Evolutionary conservation across 1,140 invertebrate species (phyloP).

Genomic region (Saccostrea echinata): DNA sequence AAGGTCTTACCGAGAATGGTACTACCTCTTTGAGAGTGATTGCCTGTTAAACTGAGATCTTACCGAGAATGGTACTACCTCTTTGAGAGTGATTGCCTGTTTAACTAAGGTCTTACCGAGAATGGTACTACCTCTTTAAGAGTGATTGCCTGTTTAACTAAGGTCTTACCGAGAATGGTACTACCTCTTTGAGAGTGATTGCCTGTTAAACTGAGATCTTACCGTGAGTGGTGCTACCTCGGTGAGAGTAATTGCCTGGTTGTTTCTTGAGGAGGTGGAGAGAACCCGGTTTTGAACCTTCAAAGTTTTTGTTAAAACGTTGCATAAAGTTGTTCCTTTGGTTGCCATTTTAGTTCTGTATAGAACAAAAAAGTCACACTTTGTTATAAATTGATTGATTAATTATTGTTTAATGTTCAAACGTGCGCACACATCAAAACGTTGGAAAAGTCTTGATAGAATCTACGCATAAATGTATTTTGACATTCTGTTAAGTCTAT

Average conservation of each 20-base stretch:
- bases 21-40: too few species aligned
- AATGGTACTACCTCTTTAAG: neutral
- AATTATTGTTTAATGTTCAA: too few species aligned
- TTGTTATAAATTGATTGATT: too few species aligned
- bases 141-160: neutral
- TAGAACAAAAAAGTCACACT: neutral
- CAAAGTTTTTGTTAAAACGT: constrained; percentile 4
- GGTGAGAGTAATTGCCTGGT: neutral
- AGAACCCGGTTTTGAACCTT: neutral
- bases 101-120: neutral
- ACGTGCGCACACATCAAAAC: too few species aligned
- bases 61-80: neutral
- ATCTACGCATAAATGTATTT: too few species aligned
- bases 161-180: neutral
- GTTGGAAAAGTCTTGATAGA: too few species aligned
- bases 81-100: neutral
- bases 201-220: neutral
- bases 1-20: neutral
- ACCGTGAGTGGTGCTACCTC: neutral
- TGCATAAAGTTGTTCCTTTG: constrained; percentile 15
- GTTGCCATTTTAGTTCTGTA: constrained; percentile 9
- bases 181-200: neutral
- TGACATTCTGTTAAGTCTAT: too few species aligned
- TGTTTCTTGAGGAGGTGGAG: constrained; percentile 2
- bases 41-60: neutral